Base-by-base conservation (phyloP, 1,140 invertebrate genomes). In the Ceratina calcarata region DNA sequence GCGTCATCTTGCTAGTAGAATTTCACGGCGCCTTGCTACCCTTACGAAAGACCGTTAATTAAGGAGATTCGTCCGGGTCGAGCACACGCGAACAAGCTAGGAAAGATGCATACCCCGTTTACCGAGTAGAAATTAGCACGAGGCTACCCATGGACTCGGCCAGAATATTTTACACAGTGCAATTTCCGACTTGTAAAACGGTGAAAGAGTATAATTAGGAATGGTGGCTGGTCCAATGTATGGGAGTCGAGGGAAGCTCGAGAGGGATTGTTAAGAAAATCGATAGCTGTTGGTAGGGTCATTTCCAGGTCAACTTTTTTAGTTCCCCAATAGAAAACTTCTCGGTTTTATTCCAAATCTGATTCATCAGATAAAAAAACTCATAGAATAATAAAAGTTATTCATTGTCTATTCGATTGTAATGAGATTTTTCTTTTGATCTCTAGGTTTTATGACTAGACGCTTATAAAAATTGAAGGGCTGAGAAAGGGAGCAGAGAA, bases 21-120 rank as follows among this genome's bases (percentile, higher is more conserved):
- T 68, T 75, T 78, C 58, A 45, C 24, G 16, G 12, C 53, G 32
- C n/a, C 60, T 27, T 51, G 20, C 13, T 13, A 18, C 67, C 37
- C 51, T 80, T 81, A 22, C 53, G 64, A 84, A 73, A 73, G 67
- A 70, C 12, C 53, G 45, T 66, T 77, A 81, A 85, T 85, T 84
- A 84, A 51, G 72, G 27, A 71, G 53, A 67, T 68, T 58, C 37
- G 81, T 22, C 3, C 62, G 61, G 49, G 58, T 80, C 61, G 64
- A 80, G 67, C 81, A 76, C 81, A 80, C 67, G 60, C n/a, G 49
- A 27, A 13, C 0, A 45, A 8, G 18, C 27, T 15, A 6, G 22
- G 24, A 69, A 75, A 20, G 18, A 53, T n/a, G 16, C 1, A 10
- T 18, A 13, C 20, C 16, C 22, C 45, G 60, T 62, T 71, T n/a